These are phyloP conservation scores for Apamea crenata DNA, from an alignment of 2,888 invertebrate genomes.

Conservation along the genomic window DNA sequence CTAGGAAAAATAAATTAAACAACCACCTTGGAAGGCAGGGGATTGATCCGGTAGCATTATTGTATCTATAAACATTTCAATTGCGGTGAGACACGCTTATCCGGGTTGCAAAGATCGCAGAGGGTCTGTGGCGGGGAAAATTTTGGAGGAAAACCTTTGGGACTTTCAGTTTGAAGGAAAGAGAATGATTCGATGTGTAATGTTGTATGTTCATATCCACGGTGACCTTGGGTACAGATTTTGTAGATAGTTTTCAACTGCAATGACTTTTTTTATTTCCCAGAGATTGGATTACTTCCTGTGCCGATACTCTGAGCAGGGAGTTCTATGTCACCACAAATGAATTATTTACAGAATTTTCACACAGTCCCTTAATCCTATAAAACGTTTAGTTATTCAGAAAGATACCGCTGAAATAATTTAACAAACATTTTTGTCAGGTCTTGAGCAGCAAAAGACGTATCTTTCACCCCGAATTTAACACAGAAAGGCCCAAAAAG, in stretches of 20 bases:
- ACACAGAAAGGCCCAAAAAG: constrained; percentile 56
- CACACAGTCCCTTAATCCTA: constrained; percentile 39
- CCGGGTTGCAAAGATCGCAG: constrained; percentile 69
- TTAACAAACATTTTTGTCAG: constrained; percentile 60
- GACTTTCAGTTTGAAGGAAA: constrained; percentile 9
- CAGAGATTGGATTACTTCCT: neutral
- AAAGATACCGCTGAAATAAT: constrained; percentile 55
- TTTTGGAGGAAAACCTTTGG: constrained; percentile 31
- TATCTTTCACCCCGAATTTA: constrained; percentile 61
- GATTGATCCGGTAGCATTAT: constrained; percentile 86
- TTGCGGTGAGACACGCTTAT: constrained; percentile 76
- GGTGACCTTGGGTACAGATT: neutral
- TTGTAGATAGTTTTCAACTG: neutral
- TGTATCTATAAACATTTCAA: constrained; percentile 89
- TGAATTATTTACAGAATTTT: constrained; percentile 37
- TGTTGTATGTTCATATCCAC: neutral
- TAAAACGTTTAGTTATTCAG: constrained; percentile 55
- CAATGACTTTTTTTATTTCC: neutral
- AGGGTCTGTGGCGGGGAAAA: constrained; percentile 42
- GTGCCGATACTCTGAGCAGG: neutral
- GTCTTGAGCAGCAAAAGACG: constrained; percentile 59
- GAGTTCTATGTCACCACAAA: neutral
- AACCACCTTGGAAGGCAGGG: constrained; percentile 75
- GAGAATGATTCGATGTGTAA: constrained; percentile 5
- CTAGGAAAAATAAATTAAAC: constrained; percentile 86